These are phyloP conservation scores for Cecropterus lyciades DNA, from an alignment of 1,140 invertebrate genomes.

Conservation along the genomic window DNA sequence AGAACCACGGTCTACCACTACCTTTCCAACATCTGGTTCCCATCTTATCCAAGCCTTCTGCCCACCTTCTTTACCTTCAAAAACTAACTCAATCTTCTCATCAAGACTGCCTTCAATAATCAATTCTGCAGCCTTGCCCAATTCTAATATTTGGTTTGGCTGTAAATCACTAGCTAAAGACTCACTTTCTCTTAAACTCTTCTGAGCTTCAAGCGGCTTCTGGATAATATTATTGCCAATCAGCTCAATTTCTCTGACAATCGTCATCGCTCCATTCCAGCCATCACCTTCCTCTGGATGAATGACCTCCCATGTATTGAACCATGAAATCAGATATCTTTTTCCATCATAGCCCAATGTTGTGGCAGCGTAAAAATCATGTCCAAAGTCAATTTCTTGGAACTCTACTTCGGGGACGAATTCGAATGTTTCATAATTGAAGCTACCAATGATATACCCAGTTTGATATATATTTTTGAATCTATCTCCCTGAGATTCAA, in stretches of 20 bases:
- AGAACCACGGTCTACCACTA: constrained; percentile 57
- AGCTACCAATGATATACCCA: constrained; percentile 74
- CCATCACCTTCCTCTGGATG: constrained; percentile 70
- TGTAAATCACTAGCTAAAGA: constrained; percentile 44
- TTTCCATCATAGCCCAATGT: constrained; percentile 66
- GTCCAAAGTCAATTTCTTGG: constrained; percentile 76
- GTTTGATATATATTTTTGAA: constrained; percentile 76
- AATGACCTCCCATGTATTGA: constrained; percentile 75
- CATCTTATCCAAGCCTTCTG: constrained; percentile 57
- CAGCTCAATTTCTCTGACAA: constrained; percentile 66
- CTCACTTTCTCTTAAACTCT: constrained; percentile 49
- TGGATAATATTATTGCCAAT: constrained; percentile 59
- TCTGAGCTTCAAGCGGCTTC: constrained; percentile 62
- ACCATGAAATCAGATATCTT: constrained; percentile 72
- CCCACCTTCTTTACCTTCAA: constrained; percentile 62
- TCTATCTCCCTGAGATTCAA: constrained; percentile 67
- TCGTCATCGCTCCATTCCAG: constrained; percentile 74
- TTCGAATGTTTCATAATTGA: constrained; percentile 68
- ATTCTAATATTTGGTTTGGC: constrained; percentile 42
- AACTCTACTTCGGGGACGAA: constrained; percentile 65
- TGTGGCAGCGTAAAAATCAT: constrained; percentile 80
- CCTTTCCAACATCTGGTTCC: constrained; percentile 58
- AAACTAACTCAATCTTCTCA: constrained; percentile 56
- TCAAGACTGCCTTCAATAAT: constrained; percentile 55
- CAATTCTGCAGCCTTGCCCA: constrained; percentile 62